phyloP scores from a whole-genome alignment of 2,113 vertebrate species.

The Nothocercus julius region DNA sequence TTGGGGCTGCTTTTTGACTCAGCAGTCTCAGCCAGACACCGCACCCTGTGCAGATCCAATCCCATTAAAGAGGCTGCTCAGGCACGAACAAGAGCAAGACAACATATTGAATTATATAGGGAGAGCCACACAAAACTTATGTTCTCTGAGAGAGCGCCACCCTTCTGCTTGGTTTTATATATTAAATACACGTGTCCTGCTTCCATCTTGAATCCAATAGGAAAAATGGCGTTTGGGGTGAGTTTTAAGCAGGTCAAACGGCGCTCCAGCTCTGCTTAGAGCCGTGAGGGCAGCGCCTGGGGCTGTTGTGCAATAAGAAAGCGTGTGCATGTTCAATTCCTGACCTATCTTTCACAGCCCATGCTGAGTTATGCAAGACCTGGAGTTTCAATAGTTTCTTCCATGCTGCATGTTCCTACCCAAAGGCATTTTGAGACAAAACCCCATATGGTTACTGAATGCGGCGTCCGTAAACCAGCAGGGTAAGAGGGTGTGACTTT shows the following conservation, averaged over 20 bases:
- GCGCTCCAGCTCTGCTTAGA: not conserved
- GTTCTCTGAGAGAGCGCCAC: not conserved
- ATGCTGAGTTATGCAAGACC: not conserved
- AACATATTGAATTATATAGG: not conserved
- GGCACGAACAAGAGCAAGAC: not conserved
- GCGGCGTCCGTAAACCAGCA: not conserved
- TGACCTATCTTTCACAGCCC: not conserved
- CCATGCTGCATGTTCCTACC: not conserved
- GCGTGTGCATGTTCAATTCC: accelerated
- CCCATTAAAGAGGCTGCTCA: not conserved
- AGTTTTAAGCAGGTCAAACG: not conserved
- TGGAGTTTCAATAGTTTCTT: not conserved
- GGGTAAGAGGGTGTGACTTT: not conserved
- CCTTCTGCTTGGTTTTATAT: not conserved
- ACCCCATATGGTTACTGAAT: not conserved
- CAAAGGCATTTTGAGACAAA: not conserved
- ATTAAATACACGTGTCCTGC: not conserved
- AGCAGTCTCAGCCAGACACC: not conserved
- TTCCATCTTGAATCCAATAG: not conserved
- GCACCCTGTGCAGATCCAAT: accelerated
- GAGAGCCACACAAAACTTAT: not conserved
- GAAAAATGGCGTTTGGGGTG: not conserved
- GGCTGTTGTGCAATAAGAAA: not conserved
- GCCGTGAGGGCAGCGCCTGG: not conserved
- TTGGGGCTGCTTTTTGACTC: not conserved